Percentiles rank a stretch among this genome's conserved stretches.
Evolutionary conservation across 2,888 invertebrate genomes (phyloP).

Genomic region (Seladonia tumulorum): DNA sequence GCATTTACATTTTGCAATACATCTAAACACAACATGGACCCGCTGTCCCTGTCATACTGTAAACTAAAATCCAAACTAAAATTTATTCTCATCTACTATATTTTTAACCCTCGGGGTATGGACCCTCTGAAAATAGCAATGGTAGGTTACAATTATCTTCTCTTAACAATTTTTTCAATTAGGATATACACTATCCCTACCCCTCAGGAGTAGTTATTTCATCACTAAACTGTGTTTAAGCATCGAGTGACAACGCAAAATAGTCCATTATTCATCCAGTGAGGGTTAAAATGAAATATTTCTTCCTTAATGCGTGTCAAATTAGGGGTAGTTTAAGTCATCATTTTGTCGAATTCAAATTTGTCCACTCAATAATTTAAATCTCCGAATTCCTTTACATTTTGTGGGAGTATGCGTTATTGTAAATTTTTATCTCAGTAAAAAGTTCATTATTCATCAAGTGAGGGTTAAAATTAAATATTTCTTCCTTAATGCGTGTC

Average conservation of each 20-base stretch:
- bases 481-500: neutral
- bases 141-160: neutral
- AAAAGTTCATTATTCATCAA: neutral
- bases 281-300: neutral
- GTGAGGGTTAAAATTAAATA: neutral
- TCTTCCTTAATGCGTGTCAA: neutral
- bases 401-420: neutral
- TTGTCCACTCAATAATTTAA: neutral
- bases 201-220: no score
- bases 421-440: neutral
- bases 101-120: neutral
- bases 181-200: no score
- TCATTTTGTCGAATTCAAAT: neutral
- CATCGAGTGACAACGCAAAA: neutral
- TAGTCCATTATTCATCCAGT: neutral
- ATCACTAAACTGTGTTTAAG: no score
- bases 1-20: slow-evolving; percentile 31
- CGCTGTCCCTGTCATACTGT: slow-evolving; percentile 20
- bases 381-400: neutral
- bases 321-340: neutral
- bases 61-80: neutral
- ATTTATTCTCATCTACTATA: neutral
- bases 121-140: neutral
- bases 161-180: no score
- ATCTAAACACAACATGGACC: slow-evolving; percentile 32